Evolutionary conservation across 2,888 invertebrate genomes (phyloP), one percentile per base, ranked within the genome.

Genomic region (Choristoneura rosaceana): DNA sequence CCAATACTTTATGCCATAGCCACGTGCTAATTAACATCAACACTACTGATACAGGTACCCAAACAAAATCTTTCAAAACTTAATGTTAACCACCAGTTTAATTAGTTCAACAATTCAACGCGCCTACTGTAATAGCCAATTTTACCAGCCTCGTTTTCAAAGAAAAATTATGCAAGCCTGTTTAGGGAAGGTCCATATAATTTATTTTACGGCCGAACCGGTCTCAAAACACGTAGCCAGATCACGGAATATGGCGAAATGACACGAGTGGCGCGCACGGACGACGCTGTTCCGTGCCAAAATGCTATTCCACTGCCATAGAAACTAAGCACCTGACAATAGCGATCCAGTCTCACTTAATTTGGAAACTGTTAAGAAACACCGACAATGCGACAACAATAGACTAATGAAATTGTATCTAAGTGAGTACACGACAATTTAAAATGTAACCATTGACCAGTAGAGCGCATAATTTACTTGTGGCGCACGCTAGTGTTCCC

Each of bases 211-310:
- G 38, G 50, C 50, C 50, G 14, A 63, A 63, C 33, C 25, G 17
- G 17, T 17, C 14, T 34, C 50, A 41, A 52, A 65, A 65, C 65
- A 66, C 41, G 55, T 66, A 52, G 41, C 55, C 78, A 77, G 80
- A 86, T 83, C 87, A 87, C 87, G 84, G 84, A 77, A 74, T 70
- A 74, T 87, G 84, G 78, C 80, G 87, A 77, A 84, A 87, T 74
- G 34, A 55, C 52, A 58, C 66, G 55, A 41, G 64, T 55, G 47
- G 79, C 66, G 78, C 82, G 85, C 75, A 80, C 76, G 70, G 73
- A 41, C 77, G 74, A 65, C 76, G 71, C 12, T 73, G 75, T 74
- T 77, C 73, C 66, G 78, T 74, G 79, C 74, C 75, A 70, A 67
- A 68, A 73, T 4, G 15, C 58, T 45, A 50, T 64, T 66, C 14